Conservation (phyloP, 2,797 vertebrate genomes). For the Gila robusta region DNA sequence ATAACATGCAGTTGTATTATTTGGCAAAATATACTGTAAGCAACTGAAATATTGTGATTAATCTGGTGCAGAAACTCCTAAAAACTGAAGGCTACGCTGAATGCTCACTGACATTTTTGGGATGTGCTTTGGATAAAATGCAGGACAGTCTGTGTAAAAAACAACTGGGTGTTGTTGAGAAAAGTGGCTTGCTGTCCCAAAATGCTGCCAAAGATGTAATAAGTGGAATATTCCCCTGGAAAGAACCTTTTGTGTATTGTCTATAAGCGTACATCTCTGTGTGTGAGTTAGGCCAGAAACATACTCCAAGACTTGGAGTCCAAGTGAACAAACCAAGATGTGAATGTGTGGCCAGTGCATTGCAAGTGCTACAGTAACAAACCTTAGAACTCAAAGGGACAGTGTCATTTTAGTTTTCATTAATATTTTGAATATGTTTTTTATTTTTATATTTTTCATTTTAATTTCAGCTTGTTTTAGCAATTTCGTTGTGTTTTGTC, state of each 20-base stretch:
- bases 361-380: not conserved
- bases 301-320: not conserved
- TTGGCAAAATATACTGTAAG: conserved; percentile 1
- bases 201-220: not conserved
- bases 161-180: conserved; percentile 44
- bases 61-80: not conserved
- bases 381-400: not conserved
- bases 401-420: not conserved
- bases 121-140: conserved; percentile 43
- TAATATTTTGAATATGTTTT: too few species aligned
- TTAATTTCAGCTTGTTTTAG: not conserved
- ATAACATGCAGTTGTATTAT: not conserved
- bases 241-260: not conserved
- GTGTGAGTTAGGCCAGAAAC: not conserved
- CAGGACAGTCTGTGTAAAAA: conserved; percentile 6
- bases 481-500: too few species aligned
- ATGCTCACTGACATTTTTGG: conserved; percentile 41
- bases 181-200: conserved; percentile 8
- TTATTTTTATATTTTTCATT: too few species aligned
- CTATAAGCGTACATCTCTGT: not conserved
- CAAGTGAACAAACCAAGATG: conserved; percentile 4
- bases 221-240: conserved; percentile 25
- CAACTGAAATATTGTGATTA: conserved; percentile 22
- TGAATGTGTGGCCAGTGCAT: not conserved
- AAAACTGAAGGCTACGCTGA: not conserved